Conservation (phyloP, 2,888 invertebrate species). For the Caenorhabditis virilis region DNA sequence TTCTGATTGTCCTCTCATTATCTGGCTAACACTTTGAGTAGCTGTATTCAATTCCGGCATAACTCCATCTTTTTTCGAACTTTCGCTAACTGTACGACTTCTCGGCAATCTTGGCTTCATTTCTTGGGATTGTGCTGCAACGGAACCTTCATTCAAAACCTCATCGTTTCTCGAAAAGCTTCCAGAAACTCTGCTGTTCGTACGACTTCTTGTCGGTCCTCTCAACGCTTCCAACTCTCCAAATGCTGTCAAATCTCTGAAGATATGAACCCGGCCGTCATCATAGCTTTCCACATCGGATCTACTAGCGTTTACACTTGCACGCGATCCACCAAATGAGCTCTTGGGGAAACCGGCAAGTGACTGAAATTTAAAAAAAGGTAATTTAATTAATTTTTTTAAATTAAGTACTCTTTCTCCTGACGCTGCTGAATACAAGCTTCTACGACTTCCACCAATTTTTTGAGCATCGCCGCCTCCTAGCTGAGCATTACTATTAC, state of each 20-base stretch:
- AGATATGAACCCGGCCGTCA: conserved; percentile 3
- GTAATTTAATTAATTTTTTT: too few relatives aligned
- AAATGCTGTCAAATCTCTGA: not conserved
- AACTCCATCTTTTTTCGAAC: not conserved
- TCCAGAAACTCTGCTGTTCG: not conserved
- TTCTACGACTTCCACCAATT: conserved; percentile 2
- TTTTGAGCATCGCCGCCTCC: not conserved
- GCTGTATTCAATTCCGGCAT: not conserved
- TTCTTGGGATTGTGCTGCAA: not conserved
- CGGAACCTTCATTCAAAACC: not conserved
- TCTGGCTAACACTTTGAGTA: conserved; percentile 5
- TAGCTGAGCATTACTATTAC: not conserved
- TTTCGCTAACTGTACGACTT: not conserved
- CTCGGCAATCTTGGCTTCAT: not conserved
- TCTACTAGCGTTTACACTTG: too few relatives aligned
- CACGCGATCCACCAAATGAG: not conserved
- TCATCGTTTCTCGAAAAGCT: not conserved
- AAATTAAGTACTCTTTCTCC: conserved; percentile 2
- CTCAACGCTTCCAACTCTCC: not conserved
- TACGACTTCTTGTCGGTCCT: not conserved
- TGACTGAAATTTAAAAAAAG: not conserved
- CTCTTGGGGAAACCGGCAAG: conserved; percentile 3
- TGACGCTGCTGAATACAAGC: conserved; percentile 13
- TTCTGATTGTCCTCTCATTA: not conserved
- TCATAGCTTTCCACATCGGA: too few relatives aligned